Percentiles rank a stretch among this genome's conserved stretches.
phyloP scores from a whole-genome alignment of 1,140 invertebrate species.

The Homalodisca vitripennis region DNA sequence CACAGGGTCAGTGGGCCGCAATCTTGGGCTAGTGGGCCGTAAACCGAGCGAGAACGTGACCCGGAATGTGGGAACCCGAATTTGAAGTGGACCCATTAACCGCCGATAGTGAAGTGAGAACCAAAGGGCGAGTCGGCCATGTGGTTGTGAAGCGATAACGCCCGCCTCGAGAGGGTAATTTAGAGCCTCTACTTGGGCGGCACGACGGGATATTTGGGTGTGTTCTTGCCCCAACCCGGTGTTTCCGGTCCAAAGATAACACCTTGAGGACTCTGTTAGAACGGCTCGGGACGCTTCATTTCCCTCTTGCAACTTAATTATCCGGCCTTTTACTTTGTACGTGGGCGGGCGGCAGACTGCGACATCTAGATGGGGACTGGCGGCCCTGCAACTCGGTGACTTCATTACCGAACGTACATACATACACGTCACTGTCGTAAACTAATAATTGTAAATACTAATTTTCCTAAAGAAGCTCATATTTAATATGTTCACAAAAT shows the following conservation, averaged over 20 bases:
- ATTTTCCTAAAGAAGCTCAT: too few species aligned
- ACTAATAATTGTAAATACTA: too few species aligned
- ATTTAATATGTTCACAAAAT: too few species aligned
- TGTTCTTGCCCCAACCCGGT: not conserved
- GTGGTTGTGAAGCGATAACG: not conserved
- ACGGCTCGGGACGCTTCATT: constrained; percentile 3
- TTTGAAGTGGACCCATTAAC: not conserved
- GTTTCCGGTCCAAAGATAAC: constrained; percentile 26
- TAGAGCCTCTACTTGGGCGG: constrained; percentile 20
- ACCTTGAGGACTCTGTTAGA: constrained; percentile 23
- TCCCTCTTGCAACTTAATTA: constrained; percentile 23
- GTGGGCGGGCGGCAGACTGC: not conserved
- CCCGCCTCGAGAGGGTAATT: constrained; percentile 5
- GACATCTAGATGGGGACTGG: too few species aligned
- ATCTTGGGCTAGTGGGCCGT: too few species aligned
- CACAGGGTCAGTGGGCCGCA: too few species aligned
- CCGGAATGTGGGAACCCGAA: not conserved
- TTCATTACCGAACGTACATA: too few species aligned
- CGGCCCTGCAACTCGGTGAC: too few species aligned
- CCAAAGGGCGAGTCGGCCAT: not conserved
- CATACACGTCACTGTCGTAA: too few species aligned
- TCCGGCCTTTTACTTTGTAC: constrained; percentile 11
- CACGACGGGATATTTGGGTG: not conserved
- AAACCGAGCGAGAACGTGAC: not conserved
- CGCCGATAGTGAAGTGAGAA: not conserved